Conservation (phyloP, 2,113 vertebrate genomes). For the Pseudorectes ferrugineus region DNA sequence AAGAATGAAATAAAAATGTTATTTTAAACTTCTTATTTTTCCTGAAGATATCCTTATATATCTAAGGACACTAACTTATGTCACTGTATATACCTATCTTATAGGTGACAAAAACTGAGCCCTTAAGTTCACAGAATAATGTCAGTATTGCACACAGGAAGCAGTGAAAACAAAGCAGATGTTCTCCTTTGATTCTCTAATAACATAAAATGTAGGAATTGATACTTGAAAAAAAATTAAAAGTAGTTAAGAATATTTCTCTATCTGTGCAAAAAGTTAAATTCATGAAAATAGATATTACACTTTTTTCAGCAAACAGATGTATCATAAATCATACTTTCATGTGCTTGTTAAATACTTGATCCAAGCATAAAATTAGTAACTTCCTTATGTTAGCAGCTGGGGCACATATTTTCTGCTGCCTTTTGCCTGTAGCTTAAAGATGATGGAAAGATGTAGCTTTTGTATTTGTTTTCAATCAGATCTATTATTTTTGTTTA, state of each 20-base stretch:
- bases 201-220: neutral
- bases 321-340: neutral
- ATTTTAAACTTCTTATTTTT: neutral
- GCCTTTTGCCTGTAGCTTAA: neutral
- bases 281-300: neutral
- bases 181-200: neutral
- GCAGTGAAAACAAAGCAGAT: neutral
- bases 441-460: neutral
- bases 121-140: neutral
- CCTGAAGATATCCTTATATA: neutral
- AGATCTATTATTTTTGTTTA: neutral
- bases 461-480: neutral
- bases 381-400: neutral
- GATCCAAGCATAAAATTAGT: neutral
- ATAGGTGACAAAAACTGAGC: neutral
- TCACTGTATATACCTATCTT: neutral
- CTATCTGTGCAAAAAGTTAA: neutral
- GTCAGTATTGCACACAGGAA: neutral
- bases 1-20: neutral
- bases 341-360: neutral
- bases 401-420: neutral
- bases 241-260: neutral
- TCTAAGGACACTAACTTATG: neutral
- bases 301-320: neutral
- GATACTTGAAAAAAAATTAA: neutral